Conservation (phyloP, 2,113 vertebrate species). For the Microcebus griseorufus region DNA sequence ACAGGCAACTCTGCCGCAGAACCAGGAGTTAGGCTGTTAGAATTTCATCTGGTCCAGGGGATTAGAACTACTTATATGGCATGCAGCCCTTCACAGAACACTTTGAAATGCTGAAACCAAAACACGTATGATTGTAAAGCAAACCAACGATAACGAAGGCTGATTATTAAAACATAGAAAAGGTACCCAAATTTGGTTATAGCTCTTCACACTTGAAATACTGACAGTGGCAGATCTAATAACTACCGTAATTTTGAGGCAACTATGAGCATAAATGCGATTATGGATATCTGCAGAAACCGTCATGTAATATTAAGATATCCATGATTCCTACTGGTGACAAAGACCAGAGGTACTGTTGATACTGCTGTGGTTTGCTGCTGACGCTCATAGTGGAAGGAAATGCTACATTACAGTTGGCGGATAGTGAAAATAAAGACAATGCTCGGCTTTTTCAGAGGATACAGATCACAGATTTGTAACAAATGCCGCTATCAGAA, state of each 20-base stretch:
- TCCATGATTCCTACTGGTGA: not conserved
- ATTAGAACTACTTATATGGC: not conserved
- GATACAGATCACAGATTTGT: not conserved
- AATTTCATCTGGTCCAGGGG: too few species aligned
- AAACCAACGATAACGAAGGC: not conserved
- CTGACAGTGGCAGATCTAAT: not conserved
- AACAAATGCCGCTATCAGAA: not conserved
- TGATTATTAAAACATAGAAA: not conserved
- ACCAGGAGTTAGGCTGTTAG: not conserved
- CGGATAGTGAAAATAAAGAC: not conserved
- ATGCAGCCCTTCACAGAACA: not conserved
- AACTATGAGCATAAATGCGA: not conserved
- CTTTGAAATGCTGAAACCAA: not conserved
- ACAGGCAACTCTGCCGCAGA: fast-evolving
- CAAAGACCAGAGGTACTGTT: not conserved
- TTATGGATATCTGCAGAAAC: not conserved
- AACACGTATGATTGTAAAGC: not conserved
- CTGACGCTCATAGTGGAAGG: fast-evolving
- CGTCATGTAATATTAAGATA: not conserved
- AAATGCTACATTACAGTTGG: not conserved
- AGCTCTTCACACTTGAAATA: not conserved
- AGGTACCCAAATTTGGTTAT: not conserved
- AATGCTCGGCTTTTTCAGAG: not conserved
- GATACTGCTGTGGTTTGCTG: not conserved
- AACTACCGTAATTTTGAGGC: not conserved